Conservation (phyloP, 2,113 vertebrate genomes). For the Hepsetus odoe region DNA sequence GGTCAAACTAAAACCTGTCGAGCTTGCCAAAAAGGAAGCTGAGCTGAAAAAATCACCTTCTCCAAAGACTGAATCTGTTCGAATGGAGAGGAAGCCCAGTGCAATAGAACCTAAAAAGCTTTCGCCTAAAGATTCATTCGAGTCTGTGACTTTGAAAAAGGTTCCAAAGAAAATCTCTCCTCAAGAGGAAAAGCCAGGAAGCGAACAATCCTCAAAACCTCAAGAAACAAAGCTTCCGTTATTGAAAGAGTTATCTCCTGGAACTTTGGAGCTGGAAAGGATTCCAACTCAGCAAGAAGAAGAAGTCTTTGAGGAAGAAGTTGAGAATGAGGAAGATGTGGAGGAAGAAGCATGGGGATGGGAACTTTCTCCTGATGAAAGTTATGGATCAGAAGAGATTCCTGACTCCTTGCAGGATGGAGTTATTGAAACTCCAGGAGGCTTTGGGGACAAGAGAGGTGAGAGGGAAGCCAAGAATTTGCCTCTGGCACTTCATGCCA, state of each 20-base stretch:
- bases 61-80: constrained; percentile 56
- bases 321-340: constrained; percentile 45
- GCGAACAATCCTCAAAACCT: constrained; percentile 20
- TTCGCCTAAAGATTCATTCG: constrained; percentile 57
- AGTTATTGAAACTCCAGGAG: constrained; percentile 76
- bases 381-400: constrained; percentile 59
- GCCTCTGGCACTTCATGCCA: constrained; percentile 52
- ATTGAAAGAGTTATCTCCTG: constrained; percentile 66
- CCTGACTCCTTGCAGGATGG: constrained; percentile 67
- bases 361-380: constrained; percentile 69
- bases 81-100: constrained; percentile 53
- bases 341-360: constrained; percentile 72
- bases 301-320: constrained; percentile 63
- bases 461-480: constrained; percentile 69
- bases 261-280: constrained; percentile 67
- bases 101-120: constrained; percentile 54
- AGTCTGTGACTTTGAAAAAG: constrained; percentile 78
- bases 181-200: constrained; percentile 50
- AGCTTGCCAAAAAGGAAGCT: constrained; percentile 17
- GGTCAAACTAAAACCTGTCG: constrained; percentile 46
- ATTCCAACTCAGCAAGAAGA: constrained; percentile 72
- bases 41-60: constrained; percentile 61
- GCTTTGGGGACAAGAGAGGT: constrained; percentile 79
- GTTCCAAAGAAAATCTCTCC: constrained; percentile 59
- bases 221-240: constrained; percentile 48